A percentile compares a stretch with the other conserved stretches of the same genome.
These are phyloP conservation scores for Ornithoptera priamus DNA, from an alignment of 2,888 invertebrate genomes.

Conservation along the genomic window DNA sequence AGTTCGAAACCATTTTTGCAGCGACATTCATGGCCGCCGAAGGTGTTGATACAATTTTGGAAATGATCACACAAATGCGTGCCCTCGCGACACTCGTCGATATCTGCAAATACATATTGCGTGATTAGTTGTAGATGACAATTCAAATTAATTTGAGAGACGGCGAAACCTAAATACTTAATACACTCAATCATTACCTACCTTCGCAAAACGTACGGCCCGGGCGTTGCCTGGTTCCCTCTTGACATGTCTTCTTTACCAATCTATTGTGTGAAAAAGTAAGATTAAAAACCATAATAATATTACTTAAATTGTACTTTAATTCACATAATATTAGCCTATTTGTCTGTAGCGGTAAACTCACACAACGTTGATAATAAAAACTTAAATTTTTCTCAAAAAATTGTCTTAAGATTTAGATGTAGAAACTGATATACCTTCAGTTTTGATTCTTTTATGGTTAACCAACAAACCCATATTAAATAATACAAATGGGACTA, in stretches of 20 bases:
- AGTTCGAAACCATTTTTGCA: conserved; percentile 72
- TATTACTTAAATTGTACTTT: neutral
- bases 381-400: too few relatives aligned
- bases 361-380: too few relatives aligned
- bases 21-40: conserved; percentile 74
- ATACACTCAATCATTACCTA: conserved; percentile 34
- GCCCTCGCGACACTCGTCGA: conserved; percentile 89
- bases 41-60: conserved; percentile 76
- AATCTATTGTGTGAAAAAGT: conserved; percentile 42
- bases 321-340: too few relatives aligned
- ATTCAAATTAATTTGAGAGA: neutral
- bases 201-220: conserved; percentile 83
- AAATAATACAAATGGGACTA: neutral
- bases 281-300: neutral
- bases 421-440: too few relatives aligned
- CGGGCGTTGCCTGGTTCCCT: conserved; percentile 73
- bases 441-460: too few relatives aligned
- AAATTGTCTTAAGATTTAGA: too few relatives aligned
- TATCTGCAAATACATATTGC: conserved; percentile 76
- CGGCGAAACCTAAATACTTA: neutral
- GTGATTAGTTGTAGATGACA: too few relatives aligned
- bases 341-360: too few relatives aligned
- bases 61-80: conserved; percentile 71
- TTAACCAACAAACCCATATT: too few relatives aligned
- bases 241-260: conserved; percentile 78